Evolutionary conservation across 2,888 invertebrate species (phyloP).

Genomic region (Xylocampa areola): DNA sequence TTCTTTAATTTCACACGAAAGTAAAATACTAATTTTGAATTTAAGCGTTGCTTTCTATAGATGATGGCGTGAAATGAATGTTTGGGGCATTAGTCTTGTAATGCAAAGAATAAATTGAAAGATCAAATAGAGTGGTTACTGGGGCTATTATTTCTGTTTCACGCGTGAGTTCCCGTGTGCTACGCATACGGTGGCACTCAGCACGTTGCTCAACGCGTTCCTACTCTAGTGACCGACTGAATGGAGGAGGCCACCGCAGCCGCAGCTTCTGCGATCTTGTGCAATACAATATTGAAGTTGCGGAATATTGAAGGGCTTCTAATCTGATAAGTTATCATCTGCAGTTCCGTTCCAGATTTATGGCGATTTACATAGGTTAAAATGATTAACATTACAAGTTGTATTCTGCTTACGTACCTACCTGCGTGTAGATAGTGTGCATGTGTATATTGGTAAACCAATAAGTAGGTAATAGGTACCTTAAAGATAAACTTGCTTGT

Average conservation of each 20-base stretch:
- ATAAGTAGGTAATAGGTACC: too few species aligned
- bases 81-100: too few species aligned
- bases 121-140: constrained; percentile 50
- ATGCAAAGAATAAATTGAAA: constrained; percentile 27
- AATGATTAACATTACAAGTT: constrained; percentile 4
- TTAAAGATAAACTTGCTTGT: too few species aligned
- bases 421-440: too few species aligned
- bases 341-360: constrained; percentile 55
- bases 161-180: constrained; percentile 66
- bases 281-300: constrained; percentile 68
- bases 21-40: constrained; percentile 18
- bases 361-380: constrained; percentile 17
- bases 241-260: constrained; percentile 67
- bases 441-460: too few species aligned
- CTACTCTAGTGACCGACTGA: constrained; percentile 60
- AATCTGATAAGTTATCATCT: constrained; percentile 62
- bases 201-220: constrained; percentile 63
- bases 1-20: constrained; percentile 43
- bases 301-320: constrained; percentile 67
- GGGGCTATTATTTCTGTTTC: constrained; percentile 61
- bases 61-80: constrained; percentile 34
- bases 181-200: constrained; percentile 54
- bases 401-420: neutral
- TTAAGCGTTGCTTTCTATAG: neutral
- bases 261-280: constrained; percentile 60